Conservation (phyloP, 2,888 invertebrate species). For the Furcula furcula region DNA sequence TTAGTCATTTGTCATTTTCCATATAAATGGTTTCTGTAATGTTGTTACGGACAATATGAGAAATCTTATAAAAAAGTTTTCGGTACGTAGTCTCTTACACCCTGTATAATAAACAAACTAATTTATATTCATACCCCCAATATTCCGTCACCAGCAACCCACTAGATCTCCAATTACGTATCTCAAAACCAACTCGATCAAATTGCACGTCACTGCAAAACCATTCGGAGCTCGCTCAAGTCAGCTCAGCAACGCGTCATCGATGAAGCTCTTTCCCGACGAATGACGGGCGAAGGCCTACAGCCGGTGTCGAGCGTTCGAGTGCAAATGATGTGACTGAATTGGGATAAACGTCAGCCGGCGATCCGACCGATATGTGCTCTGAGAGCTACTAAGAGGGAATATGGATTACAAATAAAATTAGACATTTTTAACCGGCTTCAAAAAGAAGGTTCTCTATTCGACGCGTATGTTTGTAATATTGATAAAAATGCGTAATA, state of each 20-base stretch:
- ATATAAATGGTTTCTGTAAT: too few relatives aligned
- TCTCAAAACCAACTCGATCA: constrained; percentile 28
- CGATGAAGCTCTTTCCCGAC: constrained; percentile 22
- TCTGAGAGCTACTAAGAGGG: constrained; percentile 19
- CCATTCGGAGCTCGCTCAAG: constrained; percentile 18
- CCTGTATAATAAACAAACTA: too few relatives aligned
- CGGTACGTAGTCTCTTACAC: too few relatives aligned
- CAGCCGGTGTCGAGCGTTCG: constrained; percentile 26
- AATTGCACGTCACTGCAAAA: constrained; percentile 29
- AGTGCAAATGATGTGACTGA: constrained; percentile 49
- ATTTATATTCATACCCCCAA: not conserved
- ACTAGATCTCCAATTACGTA: constrained; percentile 28
- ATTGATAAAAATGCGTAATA: too few relatives aligned
- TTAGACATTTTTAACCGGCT: too few relatives aligned
- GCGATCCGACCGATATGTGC: constrained; percentile 16
- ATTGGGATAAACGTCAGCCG: constrained; percentile 31
- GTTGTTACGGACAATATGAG: too few relatives aligned
- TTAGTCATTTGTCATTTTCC: too few relatives aligned
- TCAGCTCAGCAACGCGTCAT: constrained; percentile 33
- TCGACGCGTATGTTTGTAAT: too few relatives aligned
- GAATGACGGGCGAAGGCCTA: constrained; percentile 31
- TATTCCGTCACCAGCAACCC: constrained; percentile 7
- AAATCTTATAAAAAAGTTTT: too few relatives aligned
- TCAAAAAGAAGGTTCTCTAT: too few relatives aligned
- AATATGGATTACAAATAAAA: too few relatives aligned